Evolutionary conservation across 2,113 vertebrate species (phyloP).

Genomic region (Thomomys bottae): DNA sequence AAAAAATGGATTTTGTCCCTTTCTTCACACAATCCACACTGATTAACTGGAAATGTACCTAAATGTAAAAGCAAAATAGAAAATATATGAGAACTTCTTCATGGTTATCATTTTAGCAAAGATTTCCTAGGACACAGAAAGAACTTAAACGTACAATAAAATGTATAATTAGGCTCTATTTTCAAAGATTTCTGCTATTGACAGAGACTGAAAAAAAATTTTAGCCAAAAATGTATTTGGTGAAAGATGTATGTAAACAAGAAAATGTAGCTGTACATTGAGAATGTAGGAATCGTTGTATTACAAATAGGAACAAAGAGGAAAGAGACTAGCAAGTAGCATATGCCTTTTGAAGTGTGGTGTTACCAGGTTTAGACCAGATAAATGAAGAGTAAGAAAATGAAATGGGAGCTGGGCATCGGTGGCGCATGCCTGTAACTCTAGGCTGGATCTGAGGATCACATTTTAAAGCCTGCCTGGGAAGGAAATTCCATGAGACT

Average conservation of each 20-base stretch:
- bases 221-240: background rate
- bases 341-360: background rate
- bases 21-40: background rate
- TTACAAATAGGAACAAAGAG: background rate
- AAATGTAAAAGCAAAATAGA: background rate
- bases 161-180: background rate
- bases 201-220: background rate
- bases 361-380: background rate
- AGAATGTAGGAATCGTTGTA: background rate
- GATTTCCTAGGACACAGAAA: background rate
- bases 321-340: background rate
- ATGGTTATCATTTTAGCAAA: background rate
- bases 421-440: too few relatives aligned
- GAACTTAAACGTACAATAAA: background rate
- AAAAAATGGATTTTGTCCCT: background rate
- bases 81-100: conserved; percentile 19
- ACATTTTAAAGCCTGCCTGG: too few relatives aligned
- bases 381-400: background rate
- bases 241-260: background rate
- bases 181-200: background rate
- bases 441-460: too few relatives aligned
- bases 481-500: too few relatives aligned
- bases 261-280: background rate
- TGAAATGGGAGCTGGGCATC: too few relatives aligned
- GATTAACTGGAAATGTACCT: background rate